Conservation (phyloP, 2,797 vertebrate genomes). For the Poecilia wingei region DNA sequence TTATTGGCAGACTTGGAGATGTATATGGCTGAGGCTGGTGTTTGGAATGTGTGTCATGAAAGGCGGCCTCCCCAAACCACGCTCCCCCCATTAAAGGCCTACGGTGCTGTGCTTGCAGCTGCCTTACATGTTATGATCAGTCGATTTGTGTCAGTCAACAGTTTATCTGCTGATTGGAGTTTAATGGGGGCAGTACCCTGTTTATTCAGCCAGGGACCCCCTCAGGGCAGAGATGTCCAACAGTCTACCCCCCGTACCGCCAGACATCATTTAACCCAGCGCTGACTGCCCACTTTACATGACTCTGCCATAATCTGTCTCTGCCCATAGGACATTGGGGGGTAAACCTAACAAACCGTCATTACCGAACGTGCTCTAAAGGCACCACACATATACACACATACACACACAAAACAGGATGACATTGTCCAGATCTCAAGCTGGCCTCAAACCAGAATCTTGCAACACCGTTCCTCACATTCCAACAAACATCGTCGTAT, state of each 20-base stretch:
- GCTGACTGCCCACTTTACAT: slow-evolving; percentile 47
- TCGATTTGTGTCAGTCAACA: slow-evolving; percentile 52
- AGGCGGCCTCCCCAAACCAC: slow-evolving; percentile 2
- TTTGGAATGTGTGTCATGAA: slow-evolving; percentile 31
- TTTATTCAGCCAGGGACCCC: slow-evolving; percentile 47
- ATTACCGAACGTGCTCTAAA: slow-evolving; percentile 16
- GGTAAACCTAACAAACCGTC: slow-evolving; percentile 33
- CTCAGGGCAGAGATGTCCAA: slow-evolving; percentile 45
- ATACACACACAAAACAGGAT: slow-evolving; percentile 1
- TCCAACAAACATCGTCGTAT: not conserved
- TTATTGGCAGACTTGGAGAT: slow-evolving; percentile 28
- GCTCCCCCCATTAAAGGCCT: slow-evolving; percentile 21
- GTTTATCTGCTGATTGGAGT: slow-evolving; percentile 55
- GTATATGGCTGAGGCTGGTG: slow-evolving; percentile 13
- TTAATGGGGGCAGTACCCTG: slow-evolving; percentile 61
- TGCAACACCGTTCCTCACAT: not conserved
- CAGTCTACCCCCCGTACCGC: not conserved
- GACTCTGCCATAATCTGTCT: slow-evolving; percentile 42
- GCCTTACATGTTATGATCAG: slow-evolving; percentile 25
- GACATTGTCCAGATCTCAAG: slow-evolving; percentile 53
- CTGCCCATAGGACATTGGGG: slow-evolving; percentile 11
- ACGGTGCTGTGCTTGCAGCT: slow-evolving; percentile 34
- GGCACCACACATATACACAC: not conserved
- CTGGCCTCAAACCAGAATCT: slow-evolving; percentile 1
- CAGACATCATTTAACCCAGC: slow-evolving; percentile 55